Evolutionary conservation across 2,797 vertebrate species (phyloP).

Genomic region (Phalanger gymnotis): DNA sequence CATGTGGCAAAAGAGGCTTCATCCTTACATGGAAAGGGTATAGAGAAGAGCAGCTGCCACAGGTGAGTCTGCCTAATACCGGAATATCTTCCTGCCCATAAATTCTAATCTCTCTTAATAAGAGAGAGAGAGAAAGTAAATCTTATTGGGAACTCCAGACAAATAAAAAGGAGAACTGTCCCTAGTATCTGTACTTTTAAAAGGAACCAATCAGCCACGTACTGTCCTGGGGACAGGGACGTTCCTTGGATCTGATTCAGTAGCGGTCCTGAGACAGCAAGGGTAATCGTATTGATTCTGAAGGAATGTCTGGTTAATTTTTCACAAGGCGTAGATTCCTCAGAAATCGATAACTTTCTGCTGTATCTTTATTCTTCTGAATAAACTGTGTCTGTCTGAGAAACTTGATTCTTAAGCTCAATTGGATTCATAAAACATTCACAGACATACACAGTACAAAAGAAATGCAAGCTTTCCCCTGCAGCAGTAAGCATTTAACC

Average conservation of each 20-base stretch:
- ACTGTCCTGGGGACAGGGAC: conserved; percentile 45
- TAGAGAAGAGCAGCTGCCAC: not conserved
- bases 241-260: conserved; percentile 60
- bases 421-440: conserved; percentile 93
- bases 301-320: conserved; percentile 97
- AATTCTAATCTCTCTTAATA: not conserved
- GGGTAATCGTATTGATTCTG: conserved; percentile 91
- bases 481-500: conserved; percentile 80
- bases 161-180: not conserved
- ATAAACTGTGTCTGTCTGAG: conserved; percentile 94
- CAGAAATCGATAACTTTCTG: conserved; percentile 92
- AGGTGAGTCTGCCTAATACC: not conserved
- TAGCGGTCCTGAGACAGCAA: conserved; percentile 80
- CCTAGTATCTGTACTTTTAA: not conserved
- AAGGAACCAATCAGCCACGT: conserved; percentile 29
- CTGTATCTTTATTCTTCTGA: conserved; percentile 94
- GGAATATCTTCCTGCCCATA: not conserved
- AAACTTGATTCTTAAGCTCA: conserved; percentile 91
- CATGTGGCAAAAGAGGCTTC: not conserved
- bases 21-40: accelerated
- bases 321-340: conserved; percentile 92
- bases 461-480: conserved; percentile 84
- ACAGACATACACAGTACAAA: conserved; percentile 84
- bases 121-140: not conserved
- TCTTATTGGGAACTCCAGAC: not conserved